Percentiles rank a stretch among this genome's conserved stretches.
Evolutionary conservation across 2,888 invertebrate species (phyloP).

Genomic region (Eupsilia transversa): DNA sequence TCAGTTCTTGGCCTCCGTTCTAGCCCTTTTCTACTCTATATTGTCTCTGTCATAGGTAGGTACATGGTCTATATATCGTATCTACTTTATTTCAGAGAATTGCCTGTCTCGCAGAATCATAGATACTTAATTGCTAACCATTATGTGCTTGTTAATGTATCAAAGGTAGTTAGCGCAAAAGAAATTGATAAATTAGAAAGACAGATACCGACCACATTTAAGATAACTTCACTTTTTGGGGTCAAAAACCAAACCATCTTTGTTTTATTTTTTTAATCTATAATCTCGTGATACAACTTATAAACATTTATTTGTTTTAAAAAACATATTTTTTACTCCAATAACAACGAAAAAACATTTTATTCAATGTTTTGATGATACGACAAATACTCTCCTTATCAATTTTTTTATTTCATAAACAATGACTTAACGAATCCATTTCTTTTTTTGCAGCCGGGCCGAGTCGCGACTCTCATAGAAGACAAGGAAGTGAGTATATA

Average conservation of each 20-base stretch:
- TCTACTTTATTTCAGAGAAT: neutral
- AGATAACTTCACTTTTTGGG: slow-evolving; percentile 9
- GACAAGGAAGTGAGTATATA: slow-evolving; percentile 93
- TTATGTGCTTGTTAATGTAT: neutral
- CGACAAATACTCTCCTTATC: slow-evolving; percentile 8
- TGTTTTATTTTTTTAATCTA: neutral
- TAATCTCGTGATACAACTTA: slow-evolving; percentile 2
- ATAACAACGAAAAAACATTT: slow-evolving; percentile 22
- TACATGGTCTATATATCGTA: neutral
- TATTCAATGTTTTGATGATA: slow-evolving; percentile 35
- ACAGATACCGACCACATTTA: neutral
- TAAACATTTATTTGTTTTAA: slow-evolving; percentile 13
- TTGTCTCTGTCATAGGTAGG: neutral
- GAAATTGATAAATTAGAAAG: neutral
- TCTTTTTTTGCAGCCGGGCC: slow-evolving; percentile 94
- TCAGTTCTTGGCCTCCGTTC: neutral
- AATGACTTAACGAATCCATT: slow-evolving; percentile 41
- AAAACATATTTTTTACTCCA: slow-evolving; percentile 17
- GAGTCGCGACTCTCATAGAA: slow-evolving; percentile 96
- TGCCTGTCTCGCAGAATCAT: neutral
- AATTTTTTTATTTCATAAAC: slow-evolving; percentile 29
- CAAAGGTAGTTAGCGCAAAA: slow-evolving; percentile 1
- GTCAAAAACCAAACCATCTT: slow-evolving; percentile 21
- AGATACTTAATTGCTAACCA: neutral
- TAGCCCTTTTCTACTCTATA: neutral